Evolutionary conservation across 2,113 vertebrate genomes (phyloP).

Genomic region (Puffinus mauretanicus): DNA sequence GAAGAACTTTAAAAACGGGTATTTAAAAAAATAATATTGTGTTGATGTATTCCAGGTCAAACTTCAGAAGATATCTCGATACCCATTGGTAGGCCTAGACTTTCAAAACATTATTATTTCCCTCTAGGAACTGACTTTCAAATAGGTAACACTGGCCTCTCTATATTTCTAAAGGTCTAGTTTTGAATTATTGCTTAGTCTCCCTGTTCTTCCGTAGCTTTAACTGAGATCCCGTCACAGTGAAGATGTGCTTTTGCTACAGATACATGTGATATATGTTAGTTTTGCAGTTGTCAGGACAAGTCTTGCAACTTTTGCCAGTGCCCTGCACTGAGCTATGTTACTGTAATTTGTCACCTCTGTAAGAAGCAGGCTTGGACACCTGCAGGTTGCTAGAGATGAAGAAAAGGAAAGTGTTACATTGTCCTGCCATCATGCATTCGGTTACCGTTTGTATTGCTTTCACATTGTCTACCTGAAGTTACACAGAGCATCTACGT

Average conservation of each 20-base stretch:
- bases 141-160: not conserved
- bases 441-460: not conserved
- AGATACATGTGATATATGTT: not conserved
- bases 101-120: not conserved
- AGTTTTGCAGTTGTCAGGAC: not conserved
- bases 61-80: not conserved
- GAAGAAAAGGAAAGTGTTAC: not conserved
- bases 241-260: not conserved
- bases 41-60: not conserved
- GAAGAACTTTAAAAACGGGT: not conserved
- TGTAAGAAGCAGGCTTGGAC: not conserved
- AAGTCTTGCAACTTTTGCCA: not conserved
- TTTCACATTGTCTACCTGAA: not conserved
- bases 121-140: not conserved
- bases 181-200: not conserved
- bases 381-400: not conserved
- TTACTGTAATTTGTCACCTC: not conserved
- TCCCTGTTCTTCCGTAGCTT: not conserved
- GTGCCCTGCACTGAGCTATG: not conserved
- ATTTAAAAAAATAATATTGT: not conserved
- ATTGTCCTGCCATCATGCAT: not conserved
- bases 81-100: not conserved
- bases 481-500: not conserved
- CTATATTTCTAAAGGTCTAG: not conserved
- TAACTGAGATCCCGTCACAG: not conserved